phyloP scores from a whole-genome alignment of 2,113 vertebrate genomes.

The Falco punctatus region DNA sequence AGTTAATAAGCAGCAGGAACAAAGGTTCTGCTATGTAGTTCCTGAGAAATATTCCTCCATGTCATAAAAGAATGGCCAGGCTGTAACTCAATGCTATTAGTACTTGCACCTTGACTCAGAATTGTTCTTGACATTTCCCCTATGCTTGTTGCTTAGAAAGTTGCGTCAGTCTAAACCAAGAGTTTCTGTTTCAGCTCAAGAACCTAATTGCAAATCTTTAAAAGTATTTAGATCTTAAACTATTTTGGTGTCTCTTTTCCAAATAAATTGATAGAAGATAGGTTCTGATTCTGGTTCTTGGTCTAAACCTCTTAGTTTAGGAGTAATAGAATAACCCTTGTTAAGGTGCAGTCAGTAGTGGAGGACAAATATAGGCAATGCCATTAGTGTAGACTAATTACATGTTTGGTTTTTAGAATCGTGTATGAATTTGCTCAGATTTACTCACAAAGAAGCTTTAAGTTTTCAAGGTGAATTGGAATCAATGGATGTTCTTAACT shows the following conservation, averaged over 20 bases:
- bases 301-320: background rate
- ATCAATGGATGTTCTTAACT: background rate
- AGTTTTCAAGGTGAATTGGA: background rate
- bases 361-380: background rate
- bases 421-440: background rate
- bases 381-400: background rate
- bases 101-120: background rate
- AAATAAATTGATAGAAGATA: background rate
- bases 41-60: background rate
- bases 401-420: background rate
- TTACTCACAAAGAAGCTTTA: background rate
- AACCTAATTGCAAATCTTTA: background rate
- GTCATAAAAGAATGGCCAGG: background rate
- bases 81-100: background rate
- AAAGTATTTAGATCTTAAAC: background rate
- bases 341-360: background rate
- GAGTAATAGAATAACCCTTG: background rate
- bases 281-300: background rate
- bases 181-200: background rate
- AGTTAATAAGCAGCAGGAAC: background rate
- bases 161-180: background rate
- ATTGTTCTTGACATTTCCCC: background rate
- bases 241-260: background rate
- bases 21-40: background rate
- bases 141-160: background rate